Evolutionary conservation across 2,797 vertebrate genomes (phyloP).

Genomic region (Pseudocheirus occidentalis): DNA sequence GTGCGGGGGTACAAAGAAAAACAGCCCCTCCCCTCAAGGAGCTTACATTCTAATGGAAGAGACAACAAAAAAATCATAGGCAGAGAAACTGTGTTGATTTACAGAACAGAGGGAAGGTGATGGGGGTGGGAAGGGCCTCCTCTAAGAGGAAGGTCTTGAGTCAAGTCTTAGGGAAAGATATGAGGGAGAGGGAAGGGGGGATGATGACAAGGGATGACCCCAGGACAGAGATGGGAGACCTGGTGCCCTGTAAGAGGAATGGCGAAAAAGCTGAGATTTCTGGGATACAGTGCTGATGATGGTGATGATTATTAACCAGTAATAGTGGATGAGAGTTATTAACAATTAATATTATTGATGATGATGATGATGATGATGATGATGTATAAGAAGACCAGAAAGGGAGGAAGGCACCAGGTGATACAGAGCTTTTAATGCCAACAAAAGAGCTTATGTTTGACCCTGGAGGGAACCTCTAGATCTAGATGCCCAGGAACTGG

Average conservation of each 20-base stretch:
- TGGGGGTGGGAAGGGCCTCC: too few relatives aligned
- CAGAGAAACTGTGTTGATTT: neutral
- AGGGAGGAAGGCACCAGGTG: neutral
- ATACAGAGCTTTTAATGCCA: neutral
- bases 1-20: neutral
- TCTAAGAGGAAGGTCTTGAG: neutral
- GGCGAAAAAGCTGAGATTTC: neutral
- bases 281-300: neutral
- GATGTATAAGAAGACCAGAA: neutral
- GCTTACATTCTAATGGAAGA: neutral
- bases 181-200: neutral
- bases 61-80: neutral
- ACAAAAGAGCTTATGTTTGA: neutral
- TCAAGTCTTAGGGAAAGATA: neutral
- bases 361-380: neutral
- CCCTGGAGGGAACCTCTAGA: neutral
- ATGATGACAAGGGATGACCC: neutral
- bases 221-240: neutral
- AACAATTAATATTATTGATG: neutral
- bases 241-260: neutral
- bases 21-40: neutral
- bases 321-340: neutral
- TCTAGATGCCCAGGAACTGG: neutral
- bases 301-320: neutral
- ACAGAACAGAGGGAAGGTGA: neutral